Conservation (phyloP, 2,797 vertebrate species). For the Lagorchestes hirsutus region DNA sequence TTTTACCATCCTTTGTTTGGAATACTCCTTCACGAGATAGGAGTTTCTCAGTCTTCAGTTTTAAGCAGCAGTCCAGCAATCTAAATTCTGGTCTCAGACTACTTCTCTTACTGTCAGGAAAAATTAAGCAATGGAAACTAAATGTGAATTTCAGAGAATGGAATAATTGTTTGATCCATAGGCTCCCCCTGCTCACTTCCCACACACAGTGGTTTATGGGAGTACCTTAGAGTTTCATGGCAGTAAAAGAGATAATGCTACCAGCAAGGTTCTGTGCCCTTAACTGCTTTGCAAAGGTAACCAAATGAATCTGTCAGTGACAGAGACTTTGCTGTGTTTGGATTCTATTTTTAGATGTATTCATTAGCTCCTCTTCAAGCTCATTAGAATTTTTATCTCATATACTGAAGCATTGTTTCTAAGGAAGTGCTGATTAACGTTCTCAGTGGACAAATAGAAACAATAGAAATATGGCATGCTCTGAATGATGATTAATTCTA, state of each 20-base stretch:
- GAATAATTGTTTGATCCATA: not conserved
- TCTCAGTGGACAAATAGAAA: slow-evolving; percentile 77
- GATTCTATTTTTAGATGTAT: slow-evolving; percentile 80
- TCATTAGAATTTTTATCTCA: slow-evolving; percentile 82
- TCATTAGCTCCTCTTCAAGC: slow-evolving; percentile 81
- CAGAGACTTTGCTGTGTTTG: slow-evolving; percentile 75
- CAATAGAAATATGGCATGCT: slow-evolving; percentile 76
- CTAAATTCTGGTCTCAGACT: not conserved
- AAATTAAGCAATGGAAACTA: not conserved
- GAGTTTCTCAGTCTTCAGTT: not conserved
- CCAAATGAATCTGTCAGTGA: slow-evolving; percentile 31
- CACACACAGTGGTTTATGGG: not conserved
- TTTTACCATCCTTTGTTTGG: not conserved
- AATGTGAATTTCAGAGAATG: not conserved
- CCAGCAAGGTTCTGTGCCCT: slow-evolving; percentile 14
- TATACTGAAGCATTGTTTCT: slow-evolving; percentile 79
- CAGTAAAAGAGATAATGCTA: not conserved
- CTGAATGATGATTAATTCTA: slow-evolving; percentile 63
- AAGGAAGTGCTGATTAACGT: slow-evolving; percentile 82
- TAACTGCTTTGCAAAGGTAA: not conserved
- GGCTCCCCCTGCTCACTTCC: not conserved
- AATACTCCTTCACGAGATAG: not conserved
- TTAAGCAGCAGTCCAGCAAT: not conserved
- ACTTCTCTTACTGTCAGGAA: not conserved
- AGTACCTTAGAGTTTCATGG: not conserved